Evolutionary conservation across 64 coral and sea anemone species (phyloP).

Genomic region (Montipora cactus): DNA sequence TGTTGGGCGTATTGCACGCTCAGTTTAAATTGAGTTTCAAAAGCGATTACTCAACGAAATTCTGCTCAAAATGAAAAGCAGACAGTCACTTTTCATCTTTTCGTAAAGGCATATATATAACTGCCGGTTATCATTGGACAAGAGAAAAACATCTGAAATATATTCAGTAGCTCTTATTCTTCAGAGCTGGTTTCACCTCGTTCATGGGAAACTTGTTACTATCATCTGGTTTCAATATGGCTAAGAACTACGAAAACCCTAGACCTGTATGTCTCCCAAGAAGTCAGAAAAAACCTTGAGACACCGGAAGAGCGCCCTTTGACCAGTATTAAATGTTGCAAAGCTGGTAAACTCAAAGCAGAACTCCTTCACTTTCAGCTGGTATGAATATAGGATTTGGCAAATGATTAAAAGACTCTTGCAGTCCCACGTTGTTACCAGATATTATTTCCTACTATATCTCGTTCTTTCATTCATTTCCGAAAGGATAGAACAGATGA

Average conservation of each 20-base stretch:
- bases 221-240: constrained; percentile 59
- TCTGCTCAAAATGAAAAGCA: neutral
- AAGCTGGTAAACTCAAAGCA: constrained; percentile 20
- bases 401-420: neutral
- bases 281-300: neutral
- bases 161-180: neutral
- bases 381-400: neutral
- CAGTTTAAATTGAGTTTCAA: neutral
- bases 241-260: neutral
- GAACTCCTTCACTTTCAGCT: neutral
- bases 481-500: neutral
- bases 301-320: constrained; percentile 48
- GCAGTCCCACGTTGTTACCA: neutral
- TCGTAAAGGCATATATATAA: neutral
- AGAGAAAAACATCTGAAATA: neutral
- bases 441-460: neutral
- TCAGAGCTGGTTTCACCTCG: neutral
- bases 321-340: constrained; percentile 30
- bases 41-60: neutral
- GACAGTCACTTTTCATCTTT: neutral
- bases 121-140: neutral
- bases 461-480: neutral
- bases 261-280: constrained; percentile 31
- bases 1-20: no score
- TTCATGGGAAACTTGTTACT: neutral